Conservation (phyloP, 2,888 invertebrate genomes). For the Argyra leucocephala region DNA sequence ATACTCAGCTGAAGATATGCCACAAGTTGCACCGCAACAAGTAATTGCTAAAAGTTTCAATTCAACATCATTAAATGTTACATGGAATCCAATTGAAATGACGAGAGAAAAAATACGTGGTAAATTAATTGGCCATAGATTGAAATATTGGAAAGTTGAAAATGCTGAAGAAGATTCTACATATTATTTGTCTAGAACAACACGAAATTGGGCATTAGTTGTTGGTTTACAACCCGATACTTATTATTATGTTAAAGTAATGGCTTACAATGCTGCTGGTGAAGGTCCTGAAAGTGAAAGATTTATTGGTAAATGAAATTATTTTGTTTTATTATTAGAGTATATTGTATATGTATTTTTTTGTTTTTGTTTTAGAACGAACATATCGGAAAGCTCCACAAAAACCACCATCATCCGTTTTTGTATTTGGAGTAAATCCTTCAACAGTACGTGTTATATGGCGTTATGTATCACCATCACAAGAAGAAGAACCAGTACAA, state of each 20-base stretch:
- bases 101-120: conserved; percentile 77
- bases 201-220: conserved; percentile 76
- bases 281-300: conserved; percentile 93
- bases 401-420: conserved; percentile 87
- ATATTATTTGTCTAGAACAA: conserved; percentile 76
- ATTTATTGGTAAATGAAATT: conserved; percentile 50
- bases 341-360: conserved; percentile 11
- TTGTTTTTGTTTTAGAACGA: conserved; percentile 48
- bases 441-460: conserved; percentile 81
- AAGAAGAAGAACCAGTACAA: conserved; percentile 84
- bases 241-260: conserved; percentile 86
- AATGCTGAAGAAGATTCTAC: conserved; percentile 68
- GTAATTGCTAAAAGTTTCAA: conserved; percentile 73
- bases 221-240: conserved; percentile 88
- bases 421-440: conserved; percentile 72
- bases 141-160: conserved; percentile 82
- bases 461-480: conserved; percentile 84
- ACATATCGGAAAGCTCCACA: conserved; percentile 87
- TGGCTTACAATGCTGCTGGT: conserved; percentile 93
- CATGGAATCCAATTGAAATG: conserved; percentile 80
- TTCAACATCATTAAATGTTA: conserved; percentile 84
- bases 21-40: conserved; percentile 77
- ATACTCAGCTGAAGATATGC: conserved; percentile 86
- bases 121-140: conserved; percentile 81
- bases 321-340: conserved; percentile 8